Conservation (phyloP, 2,113 vertebrate genomes). For the Origma solitaria region DNA sequence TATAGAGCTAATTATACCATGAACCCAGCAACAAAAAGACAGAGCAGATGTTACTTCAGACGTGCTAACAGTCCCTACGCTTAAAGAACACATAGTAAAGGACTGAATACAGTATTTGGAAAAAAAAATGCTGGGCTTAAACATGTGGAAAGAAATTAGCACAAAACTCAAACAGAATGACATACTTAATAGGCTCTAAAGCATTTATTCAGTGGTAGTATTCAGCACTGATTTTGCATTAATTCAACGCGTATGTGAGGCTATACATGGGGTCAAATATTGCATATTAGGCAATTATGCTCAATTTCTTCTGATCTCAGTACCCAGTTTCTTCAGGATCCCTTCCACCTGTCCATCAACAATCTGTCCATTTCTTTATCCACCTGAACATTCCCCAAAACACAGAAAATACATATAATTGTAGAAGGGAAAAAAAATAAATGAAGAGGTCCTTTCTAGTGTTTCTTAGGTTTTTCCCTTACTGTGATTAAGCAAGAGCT, state of each 20-base stretch:
- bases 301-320: slow-evolving; percentile 4
- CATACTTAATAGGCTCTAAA: slow-evolving; percentile 63
- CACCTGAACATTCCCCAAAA: not conserved
- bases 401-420: not conserved
- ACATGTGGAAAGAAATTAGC: slow-evolving; percentile 72
- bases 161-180: slow-evolving; percentile 65
- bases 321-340: not conserved
- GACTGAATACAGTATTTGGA: slow-evolving; percentile 41
- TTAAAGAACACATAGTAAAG: slow-evolving; percentile 71
- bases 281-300: slow-evolving; percentile 16
- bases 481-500: not conserved
- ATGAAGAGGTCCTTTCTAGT: not conserved
- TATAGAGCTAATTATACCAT: slow-evolving; percentile 83
- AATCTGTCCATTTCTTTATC: not conserved
- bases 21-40: slow-evolving; percentile 81
- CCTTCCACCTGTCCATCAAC: not conserved
- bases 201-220: slow-evolving; percentile 59
- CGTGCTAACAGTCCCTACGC: slow-evolving; percentile 71
- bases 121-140: slow-evolving; percentile 70
- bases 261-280: slow-evolving; percentile 10
- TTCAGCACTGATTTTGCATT: slow-evolving; percentile 63
- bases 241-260: slow-evolving; percentile 64
- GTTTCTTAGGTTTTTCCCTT: not conserved
- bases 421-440: too few relatives aligned
- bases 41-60: slow-evolving; percentile 84